A percentile compares a stretch with the other conserved stretches of the same genome.
phyloP scores from a whole-genome alignment of 1,140 invertebrate genomes.

The Heliconius nattereri region DNA sequence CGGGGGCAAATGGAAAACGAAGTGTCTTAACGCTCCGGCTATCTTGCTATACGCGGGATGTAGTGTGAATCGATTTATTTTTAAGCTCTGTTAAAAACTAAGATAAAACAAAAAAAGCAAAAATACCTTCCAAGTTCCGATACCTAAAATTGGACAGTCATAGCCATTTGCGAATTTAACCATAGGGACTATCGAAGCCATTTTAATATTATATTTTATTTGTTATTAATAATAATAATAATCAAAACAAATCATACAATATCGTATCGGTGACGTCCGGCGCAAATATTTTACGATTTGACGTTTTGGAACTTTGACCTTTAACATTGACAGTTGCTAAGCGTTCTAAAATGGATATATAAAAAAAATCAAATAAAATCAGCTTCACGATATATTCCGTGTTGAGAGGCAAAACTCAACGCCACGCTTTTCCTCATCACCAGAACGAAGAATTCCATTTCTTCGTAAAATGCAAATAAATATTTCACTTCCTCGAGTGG shows the following conservation, averaged over 20 bases:
- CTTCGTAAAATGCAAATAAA: too few relatives aligned
- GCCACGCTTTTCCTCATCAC: too few relatives aligned
- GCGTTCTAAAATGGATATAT: not conserved
- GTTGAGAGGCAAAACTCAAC: too few relatives aligned
- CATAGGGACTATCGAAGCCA: conserved; percentile 44
- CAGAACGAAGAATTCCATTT: too few relatives aligned
- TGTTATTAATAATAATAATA: not conserved
- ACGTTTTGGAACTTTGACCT: conserved; percentile 35
- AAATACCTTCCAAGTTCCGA: conserved; percentile 58
- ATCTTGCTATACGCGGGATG: too few relatives aligned
- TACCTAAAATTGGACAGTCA: conserved; percentile 49
- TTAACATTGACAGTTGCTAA: conserved; percentile 13
- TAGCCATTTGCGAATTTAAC: conserved; percentile 49
- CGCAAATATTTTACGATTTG: not conserved
- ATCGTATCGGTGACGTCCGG: not conserved
- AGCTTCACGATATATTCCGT: too few relatives aligned
- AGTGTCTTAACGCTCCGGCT: too few relatives aligned
- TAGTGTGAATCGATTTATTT: not conserved
- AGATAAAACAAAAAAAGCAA: not conserved
- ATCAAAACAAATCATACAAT: not conserved
- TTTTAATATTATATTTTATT: conserved; percentile 21
- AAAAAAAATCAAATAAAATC: too few relatives aligned
- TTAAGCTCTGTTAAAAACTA: not conserved
- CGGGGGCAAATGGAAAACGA: too few relatives aligned
- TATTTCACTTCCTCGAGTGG: too few relatives aligned